phyloP scores from a whole-genome alignment of 2,113 vertebrate species.

The Gnathonemus longibarbis region DNA sequence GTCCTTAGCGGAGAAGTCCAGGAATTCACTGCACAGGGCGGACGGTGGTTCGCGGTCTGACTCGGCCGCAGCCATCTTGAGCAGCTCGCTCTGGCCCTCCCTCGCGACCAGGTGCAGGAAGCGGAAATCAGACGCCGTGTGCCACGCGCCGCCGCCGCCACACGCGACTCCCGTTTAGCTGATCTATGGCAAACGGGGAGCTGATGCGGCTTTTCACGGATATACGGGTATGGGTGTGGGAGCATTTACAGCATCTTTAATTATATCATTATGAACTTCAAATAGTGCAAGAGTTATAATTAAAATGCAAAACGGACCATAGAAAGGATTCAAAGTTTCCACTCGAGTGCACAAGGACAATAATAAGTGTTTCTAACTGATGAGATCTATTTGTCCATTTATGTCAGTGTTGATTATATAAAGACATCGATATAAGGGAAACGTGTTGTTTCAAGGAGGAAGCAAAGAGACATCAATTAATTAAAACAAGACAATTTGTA shows the following conservation, averaged over 20 bases:
- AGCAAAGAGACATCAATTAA: not conserved
- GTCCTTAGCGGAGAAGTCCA: slow-evolving; percentile 61
- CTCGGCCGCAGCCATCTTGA: slow-evolving; percentile 63
- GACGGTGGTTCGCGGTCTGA: slow-evolving; percentile 46
- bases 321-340: not conserved
- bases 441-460: not conserved
- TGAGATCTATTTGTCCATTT: not conserved
- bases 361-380: not conserved
- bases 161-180: not conserved
- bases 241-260: not conserved
- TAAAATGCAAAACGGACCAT: not conserved
- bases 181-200: slow-evolving; percentile 14
- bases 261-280: not conserved
- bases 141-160: not conserved
- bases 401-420: not conserved
- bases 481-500: not conserved
- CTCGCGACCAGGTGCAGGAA: slow-evolving; percentile 30
- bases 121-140: slow-evolving; percentile 34
- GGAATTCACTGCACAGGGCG: slow-evolving; percentile 51
- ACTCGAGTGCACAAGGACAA: not conserved
- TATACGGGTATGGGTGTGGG: not conserved
- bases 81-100: slow-evolving; percentile 22
- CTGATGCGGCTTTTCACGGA: not conserved
- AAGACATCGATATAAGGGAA: not conserved
- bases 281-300: not conserved